A percentile compares a stretch with the other conserved stretches of the same genome.
phyloP scores from a whole-genome alignment of 2,113 vertebrate genomes.

The Numenius arquata region DNA sequence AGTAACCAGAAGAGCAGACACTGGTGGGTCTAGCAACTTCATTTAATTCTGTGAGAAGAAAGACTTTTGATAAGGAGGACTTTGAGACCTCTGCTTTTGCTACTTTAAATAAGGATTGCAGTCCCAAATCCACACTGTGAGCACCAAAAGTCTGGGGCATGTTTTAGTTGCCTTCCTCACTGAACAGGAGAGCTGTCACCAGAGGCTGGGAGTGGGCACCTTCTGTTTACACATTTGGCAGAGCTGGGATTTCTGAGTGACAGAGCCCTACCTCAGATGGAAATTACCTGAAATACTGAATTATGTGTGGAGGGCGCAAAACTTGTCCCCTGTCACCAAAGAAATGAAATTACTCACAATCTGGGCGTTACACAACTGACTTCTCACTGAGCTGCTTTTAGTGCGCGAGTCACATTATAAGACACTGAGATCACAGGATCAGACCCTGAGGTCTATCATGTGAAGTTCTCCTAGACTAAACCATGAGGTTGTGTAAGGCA shows the following conservation, averaged over 20 bases:
- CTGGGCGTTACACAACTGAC: not conserved
- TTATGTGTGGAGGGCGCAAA: not conserved
- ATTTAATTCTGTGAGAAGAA: not conserved
- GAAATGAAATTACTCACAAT: not conserved
- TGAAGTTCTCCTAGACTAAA: slow-evolving; percentile 11
- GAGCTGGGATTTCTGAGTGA: not conserved
- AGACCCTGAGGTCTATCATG: slow-evolving; percentile 4
- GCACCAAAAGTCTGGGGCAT: not conserved
- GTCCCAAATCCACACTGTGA: not conserved
- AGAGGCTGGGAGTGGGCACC: not conserved
- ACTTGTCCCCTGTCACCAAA: not conserved
- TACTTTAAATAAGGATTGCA: not conserved
- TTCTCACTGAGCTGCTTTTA: not conserved
- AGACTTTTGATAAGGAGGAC: not conserved
- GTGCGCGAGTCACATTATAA: not conserved
- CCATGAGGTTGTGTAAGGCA: not conserved
- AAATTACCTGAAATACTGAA: slow-evolving; percentile 49
- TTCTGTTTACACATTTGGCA: not conserved
- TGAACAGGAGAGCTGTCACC: not conserved
- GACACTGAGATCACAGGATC: slow-evolving; percentile 16
- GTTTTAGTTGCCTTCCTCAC: not conserved
- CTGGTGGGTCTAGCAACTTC: not conserved
- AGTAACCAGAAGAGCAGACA: not conserved
- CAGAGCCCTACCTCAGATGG: not conserved
- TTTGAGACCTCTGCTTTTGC: not conserved